Conservation (phyloP, 2,113 vertebrate genomes). For the Stegostoma tigrinum region DNA sequence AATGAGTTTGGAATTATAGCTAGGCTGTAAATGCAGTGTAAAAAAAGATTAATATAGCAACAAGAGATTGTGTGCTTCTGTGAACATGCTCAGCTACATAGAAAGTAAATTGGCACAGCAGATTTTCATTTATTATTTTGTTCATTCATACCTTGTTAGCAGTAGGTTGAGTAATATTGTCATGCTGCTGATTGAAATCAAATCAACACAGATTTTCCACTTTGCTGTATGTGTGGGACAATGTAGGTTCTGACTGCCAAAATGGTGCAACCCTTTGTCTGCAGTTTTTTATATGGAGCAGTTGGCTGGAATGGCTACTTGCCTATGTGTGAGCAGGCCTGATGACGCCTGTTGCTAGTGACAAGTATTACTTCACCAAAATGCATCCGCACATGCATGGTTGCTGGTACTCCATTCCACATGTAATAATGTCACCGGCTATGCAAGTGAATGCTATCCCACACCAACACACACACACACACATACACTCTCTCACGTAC, state of each 20-base stretch:
- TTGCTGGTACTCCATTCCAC: too few relatives aligned
- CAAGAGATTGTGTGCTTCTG: background rate
- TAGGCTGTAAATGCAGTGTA: background rate
- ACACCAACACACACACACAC: too few relatives aligned
- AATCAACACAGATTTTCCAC: background rate
- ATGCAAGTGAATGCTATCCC: too few relatives aligned
- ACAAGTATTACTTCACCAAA: too few relatives aligned
- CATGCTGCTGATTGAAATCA: background rate
- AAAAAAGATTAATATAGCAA: background rate
- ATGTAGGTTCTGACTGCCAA: background rate
- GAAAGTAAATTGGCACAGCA: background rate
- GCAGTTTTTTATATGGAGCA: background rate
- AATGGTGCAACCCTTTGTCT: background rate
- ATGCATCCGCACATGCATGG: too few relatives aligned
- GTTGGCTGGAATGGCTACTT: too few relatives aligned
- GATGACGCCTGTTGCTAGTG: too few relatives aligned
- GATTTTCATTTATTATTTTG: background rate
- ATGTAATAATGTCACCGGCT: too few relatives aligned
- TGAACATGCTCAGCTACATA: background rate
- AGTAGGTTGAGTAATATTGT: background rate
- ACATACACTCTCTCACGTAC: too few relatives aligned
- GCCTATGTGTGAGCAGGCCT: too few relatives aligned
- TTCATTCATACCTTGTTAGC: background rate
- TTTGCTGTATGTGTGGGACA: background rate
- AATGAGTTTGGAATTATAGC: background rate